Evolutionary conservation across 2,113 vertebrate genomes (phyloP).

Genomic region (Pipa parva): DNA sequence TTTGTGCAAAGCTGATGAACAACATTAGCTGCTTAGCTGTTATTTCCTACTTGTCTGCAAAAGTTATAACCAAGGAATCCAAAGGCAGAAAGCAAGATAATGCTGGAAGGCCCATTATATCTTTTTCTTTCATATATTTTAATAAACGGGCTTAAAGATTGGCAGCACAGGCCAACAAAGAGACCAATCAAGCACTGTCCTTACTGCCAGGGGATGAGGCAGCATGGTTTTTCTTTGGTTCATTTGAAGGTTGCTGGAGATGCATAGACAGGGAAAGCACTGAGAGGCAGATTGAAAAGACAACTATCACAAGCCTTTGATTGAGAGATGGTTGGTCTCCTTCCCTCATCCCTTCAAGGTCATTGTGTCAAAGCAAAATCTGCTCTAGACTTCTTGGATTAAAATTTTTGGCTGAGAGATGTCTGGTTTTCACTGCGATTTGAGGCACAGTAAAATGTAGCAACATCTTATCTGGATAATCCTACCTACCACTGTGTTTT

Average conservation of each 20-base stretch:
- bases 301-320: background rate
- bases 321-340: background rate
- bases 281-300: slow-evolving; percentile 40
- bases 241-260: slow-evolving; percentile 73
- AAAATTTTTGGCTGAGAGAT: too few relatives aligned
- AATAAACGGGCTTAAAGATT: slow-evolving; percentile 26
- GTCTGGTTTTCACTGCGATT: too few relatives aligned
- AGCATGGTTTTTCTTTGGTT: slow-evolving; percentile 75
- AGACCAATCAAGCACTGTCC: background rate
- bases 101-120: background rate
- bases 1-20: slow-evolving; percentile 9
- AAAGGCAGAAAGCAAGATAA: background rate
- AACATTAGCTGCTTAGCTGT: too few relatives aligned
- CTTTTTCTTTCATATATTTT: too few relatives aligned
- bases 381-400: too few relatives aligned
- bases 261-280: slow-evolving; percentile 83
- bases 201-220: background rate
- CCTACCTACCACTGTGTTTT: background rate
- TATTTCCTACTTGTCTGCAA: background rate
- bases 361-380: too few relatives aligned
- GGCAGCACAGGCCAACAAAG: slow-evolving; percentile 11
- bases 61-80: background rate
- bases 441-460: too few relatives aligned
- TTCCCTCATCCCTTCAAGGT: background rate
- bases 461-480: too few relatives aligned